Percentiles rank a stretch among this genome's conserved stretches.
phyloP scores from a whole-genome alignment of 1,140 invertebrate genomes.

The Trypoxylus dichotomus region DNA sequence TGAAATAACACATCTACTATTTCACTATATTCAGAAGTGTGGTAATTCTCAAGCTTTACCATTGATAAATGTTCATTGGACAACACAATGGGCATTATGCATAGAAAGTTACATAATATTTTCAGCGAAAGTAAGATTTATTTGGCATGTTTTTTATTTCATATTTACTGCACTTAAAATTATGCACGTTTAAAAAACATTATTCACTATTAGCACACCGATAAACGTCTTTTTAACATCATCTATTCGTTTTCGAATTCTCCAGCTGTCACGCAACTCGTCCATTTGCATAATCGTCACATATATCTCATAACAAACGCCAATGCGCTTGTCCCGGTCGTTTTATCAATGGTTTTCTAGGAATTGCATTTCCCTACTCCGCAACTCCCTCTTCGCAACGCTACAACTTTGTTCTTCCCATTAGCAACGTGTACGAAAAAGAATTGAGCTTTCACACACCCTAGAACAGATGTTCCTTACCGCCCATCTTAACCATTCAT shows the following conservation, averaged over 20 bases:
- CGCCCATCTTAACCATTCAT: no score
- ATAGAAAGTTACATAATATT: no score
- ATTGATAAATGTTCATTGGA: no score
- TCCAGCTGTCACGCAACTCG: not conserved
- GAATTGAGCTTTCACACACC: not conserved
- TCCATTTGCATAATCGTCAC: not conserved
- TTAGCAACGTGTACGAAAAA: not conserved
- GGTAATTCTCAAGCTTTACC: no score
- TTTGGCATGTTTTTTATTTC: no score
- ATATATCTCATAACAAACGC: not conserved
- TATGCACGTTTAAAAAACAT: no score
- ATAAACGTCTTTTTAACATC: not conserved
- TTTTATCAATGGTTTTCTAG: conserved; percentile 3
- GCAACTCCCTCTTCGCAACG: not conserved
- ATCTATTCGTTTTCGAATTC: not conserved
- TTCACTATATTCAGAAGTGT: no score
- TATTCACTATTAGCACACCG: not conserved
- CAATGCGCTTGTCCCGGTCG: not conserved
- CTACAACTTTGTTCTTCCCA: not conserved
- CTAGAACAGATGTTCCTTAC: not conserved
- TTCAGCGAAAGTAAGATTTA: no score
- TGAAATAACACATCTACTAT: no score
- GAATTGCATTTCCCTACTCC: not conserved
- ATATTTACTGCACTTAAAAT: no score
- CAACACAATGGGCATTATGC: no score